These are phyloP conservation scores for Brachionus asplanchnoidis DNA, from an alignment of 1,140 invertebrate genomes.

Conservation along the genomic window DNA sequence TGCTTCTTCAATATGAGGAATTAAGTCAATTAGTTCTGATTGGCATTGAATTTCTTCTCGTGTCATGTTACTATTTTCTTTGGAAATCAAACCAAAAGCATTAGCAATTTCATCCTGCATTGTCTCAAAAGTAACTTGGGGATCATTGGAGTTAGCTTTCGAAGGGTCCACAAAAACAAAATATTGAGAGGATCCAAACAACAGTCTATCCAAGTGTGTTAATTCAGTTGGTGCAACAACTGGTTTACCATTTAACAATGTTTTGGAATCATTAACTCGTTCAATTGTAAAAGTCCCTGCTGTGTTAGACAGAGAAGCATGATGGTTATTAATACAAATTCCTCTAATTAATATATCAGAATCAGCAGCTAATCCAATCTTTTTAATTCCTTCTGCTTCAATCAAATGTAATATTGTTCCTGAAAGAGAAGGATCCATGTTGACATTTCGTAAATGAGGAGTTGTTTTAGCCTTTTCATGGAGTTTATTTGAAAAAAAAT, in stretches of 20 bases:
- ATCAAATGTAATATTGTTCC: slow-evolving; percentile 63
- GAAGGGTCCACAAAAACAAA: slow-evolving; percentile 25
- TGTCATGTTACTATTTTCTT: slow-evolving; percentile 46
- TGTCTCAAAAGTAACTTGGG: slow-evolving; percentile 50
- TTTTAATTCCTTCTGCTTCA: slow-evolving; percentile 63
- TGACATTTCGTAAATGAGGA: slow-evolving; percentile 63
- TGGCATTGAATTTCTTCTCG: slow-evolving; percentile 60
- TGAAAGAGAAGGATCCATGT: slow-evolving; percentile 62
- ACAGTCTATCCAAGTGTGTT: slow-evolving; percentile 62
- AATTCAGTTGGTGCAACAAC: slow-evolving; percentile 57
- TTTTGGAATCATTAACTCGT: slow-evolving; percentile 54
- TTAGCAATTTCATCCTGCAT: slow-evolving; percentile 63
- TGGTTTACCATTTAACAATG: slow-evolving; percentile 61
- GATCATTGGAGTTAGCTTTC: slow-evolving; percentile 29
- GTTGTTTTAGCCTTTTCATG: slow-evolving; percentile 59
- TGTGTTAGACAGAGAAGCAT: slow-evolving; percentile 59
- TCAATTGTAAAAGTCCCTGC: slow-evolving; percentile 58
- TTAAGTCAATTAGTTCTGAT: slow-evolving; percentile 62
- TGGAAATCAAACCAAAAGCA: slow-evolving; percentile 59
- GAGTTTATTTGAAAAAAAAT: slow-evolving; percentile 47
- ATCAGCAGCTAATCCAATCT: slow-evolving; percentile 57
- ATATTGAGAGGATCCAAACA: slow-evolving; percentile 36
- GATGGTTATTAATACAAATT: slow-evolving; percentile 61
- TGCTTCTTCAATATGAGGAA: slow-evolving; percentile 63
- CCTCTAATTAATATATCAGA: slow-evolving; percentile 60